Evolutionary conservation across 2,113 vertebrate genomes (phyloP).

Genomic region (Anolis carolinensis): DNA sequence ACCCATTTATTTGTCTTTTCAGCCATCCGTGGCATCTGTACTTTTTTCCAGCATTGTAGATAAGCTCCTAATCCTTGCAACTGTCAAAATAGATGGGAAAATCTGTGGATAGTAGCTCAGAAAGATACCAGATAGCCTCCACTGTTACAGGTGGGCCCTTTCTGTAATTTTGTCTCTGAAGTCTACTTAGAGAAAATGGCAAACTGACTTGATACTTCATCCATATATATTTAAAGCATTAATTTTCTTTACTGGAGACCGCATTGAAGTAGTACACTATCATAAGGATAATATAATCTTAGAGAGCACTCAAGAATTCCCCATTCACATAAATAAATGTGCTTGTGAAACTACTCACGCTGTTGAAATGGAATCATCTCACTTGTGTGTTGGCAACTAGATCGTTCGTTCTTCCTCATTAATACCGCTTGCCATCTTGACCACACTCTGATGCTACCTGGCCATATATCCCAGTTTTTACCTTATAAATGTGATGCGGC

Average conservation of each 20-base stretch:
- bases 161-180: neutral
- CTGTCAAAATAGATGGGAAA: neutral
- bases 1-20: too few species aligned
- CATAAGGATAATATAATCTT: neutral
- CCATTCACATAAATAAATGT: neutral
- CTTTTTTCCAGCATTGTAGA: neutral
- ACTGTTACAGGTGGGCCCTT: neutral
- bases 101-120: neutral
- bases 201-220: neutral
- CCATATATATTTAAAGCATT: neutral
- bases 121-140: neutral
- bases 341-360: neutral
- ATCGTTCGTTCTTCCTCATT: too few species aligned
- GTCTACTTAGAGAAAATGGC: neutral
- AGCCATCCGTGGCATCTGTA: too few species aligned
- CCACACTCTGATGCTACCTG: too few species aligned
- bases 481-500: too few species aligned
- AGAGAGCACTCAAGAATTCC: neutral
- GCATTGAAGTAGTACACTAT: neutral
- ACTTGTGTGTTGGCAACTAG: neutral
- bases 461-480: too few species aligned
- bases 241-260: neutral
- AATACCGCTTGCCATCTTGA: too few species aligned
- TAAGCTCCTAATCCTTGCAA: neutral
- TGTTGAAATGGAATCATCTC: neutral